phyloP scores from a whole-genome alignment of 2,797 vertebrate genomes.

The Lindbergichthys nudifrons region DNA sequence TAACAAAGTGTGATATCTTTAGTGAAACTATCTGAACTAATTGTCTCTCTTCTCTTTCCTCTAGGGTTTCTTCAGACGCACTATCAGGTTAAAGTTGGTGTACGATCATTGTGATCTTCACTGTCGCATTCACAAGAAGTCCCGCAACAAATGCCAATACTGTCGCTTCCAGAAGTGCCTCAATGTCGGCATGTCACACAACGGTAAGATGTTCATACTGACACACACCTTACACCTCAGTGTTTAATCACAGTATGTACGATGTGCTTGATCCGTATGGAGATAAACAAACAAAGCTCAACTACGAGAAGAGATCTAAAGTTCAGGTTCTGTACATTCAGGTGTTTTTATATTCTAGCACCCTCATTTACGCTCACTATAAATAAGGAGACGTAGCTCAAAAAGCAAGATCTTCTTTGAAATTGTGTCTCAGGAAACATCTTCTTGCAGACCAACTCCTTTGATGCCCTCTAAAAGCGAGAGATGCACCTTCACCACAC shows the following conservation, averaged over 20 bases:
- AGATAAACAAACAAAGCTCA: background rate
- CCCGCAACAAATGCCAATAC: conserved; percentile 99
- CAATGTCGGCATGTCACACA: conserved; percentile 98
- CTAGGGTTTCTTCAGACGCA: conserved; percentile 97
- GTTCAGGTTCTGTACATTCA: background rate
- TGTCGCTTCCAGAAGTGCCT: conserved; percentile 99
- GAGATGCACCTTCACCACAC: conserved; percentile 34
- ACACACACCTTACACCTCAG: background rate
- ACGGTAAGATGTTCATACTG: conserved; percentile 85
- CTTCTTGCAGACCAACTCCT: background rate
- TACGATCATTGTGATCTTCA: conserved; percentile 97
- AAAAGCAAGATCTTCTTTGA: conserved; percentile 30
- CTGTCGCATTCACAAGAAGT: conserved; percentile 99
- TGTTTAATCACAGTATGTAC: background rate
- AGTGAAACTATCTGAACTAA: background rate
- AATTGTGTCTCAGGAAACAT: conserved; percentile 24
- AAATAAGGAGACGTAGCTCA: conserved; percentile 28
- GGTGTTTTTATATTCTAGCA: background rate
- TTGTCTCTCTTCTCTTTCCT: background rate
- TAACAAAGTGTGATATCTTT: background rate
- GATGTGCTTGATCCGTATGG: background rate
- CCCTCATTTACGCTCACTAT: background rate
- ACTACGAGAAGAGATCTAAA: background rate
- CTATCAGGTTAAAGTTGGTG: conserved; percentile 96
- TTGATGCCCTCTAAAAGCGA: conserved; percentile 29